phyloP scores from a whole-genome alignment of 2,888 invertebrate genomes.

The Syrphus vitripennis region DNA sequence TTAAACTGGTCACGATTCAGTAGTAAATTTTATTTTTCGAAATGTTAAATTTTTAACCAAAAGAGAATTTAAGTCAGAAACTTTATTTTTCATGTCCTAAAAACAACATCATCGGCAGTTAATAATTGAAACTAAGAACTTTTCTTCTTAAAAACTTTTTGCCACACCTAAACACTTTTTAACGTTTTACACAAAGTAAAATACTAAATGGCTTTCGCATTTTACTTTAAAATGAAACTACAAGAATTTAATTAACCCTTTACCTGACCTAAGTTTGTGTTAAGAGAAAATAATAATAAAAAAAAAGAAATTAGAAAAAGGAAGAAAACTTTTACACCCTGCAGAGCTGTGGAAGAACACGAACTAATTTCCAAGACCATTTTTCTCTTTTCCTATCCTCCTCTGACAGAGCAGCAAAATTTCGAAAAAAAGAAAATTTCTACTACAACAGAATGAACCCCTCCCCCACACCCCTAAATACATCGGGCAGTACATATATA shows the following conservation, averaged over 20 bases:
- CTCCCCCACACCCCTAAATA: neutral
- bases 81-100: neutral
- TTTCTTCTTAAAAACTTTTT: constrained; percentile 6
- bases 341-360: neutral
- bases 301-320: neutral
- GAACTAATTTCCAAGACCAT: constrained; percentile 45
- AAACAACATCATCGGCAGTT: neutral
- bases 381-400: constrained; percentile 36
- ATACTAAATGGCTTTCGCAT: constrained; percentile 36
- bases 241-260: constrained; percentile 36
- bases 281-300: neutral
- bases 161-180: constrained; percentile 4
- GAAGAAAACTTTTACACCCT: neutral
- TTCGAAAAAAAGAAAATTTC: neutral
- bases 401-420: neutral
- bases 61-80: too few relatives aligned
- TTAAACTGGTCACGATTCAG: too few relatives aligned
- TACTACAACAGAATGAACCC: too few relatives aligned
- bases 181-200: neutral
- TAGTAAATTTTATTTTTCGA: too few relatives aligned
- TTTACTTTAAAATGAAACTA: constrained; percentile 42
- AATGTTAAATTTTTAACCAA: too few relatives aligned
- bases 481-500: neutral
- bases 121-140: constrained; percentile 4
- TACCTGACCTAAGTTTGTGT: neutral